Conservation (phyloP, 2,113 vertebrate species). For the Sterna hirundo region DNA sequence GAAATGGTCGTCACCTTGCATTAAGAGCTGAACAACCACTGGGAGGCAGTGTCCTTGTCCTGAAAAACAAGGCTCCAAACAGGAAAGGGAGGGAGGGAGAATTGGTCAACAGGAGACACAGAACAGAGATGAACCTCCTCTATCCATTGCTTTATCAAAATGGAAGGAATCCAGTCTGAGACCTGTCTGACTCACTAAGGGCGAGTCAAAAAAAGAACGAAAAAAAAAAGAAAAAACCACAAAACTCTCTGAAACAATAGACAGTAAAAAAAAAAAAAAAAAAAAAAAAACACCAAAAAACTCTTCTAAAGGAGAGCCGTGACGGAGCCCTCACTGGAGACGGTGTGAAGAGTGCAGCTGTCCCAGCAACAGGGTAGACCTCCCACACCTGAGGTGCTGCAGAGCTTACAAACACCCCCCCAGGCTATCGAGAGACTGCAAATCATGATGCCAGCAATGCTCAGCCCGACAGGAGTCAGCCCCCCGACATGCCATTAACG, state of each 20-base stretch:
- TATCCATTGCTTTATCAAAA: not conserved
- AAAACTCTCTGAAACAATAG: not conserved
- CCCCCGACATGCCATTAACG: not conserved
- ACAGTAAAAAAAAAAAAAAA: not conserved
- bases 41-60: not conserved
- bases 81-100: not conserved
- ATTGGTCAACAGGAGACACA: not conserved
- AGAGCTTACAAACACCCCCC: not conserved
- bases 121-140: not conserved
- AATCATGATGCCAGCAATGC: not conserved
- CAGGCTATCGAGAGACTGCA: not conserved
- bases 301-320: not conserved
- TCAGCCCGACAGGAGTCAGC: not conserved
- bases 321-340: not conserved
- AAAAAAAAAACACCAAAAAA: not conserved
- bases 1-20: not conserved
- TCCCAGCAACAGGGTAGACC: not conserved
- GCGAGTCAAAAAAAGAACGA: not conserved
- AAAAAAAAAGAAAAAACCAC: not conserved
- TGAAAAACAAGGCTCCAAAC: not conserved
- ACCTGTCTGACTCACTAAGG: not conserved
- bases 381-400: not conserved
- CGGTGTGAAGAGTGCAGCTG: not conserved
- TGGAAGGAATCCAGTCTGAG: not conserved
- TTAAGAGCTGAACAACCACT: not conserved